Evolutionary conservation across 1,140 invertebrate genomes (phyloP).

Genomic region (Alviniconcha marisindica): DNA sequence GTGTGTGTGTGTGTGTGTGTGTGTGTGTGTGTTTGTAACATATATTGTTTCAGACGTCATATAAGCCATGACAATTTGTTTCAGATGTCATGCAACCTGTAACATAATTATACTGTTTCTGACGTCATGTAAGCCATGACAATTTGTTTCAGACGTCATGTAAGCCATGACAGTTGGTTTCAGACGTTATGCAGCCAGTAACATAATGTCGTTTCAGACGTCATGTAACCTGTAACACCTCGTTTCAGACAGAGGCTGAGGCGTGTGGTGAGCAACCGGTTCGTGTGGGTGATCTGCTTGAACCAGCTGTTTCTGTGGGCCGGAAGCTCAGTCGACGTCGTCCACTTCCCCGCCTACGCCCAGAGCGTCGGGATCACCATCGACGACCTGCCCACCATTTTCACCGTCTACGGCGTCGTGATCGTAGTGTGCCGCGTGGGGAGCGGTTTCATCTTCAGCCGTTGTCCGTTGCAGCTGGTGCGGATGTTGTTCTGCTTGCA

Average conservation of each 20-base stretch:
- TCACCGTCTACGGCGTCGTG: not conserved
- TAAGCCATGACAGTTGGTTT: no score
- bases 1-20: no score
- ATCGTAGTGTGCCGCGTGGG: not conserved
- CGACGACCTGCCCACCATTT: not conserved
- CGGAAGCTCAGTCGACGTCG: not conserved
- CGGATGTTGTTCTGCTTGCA: not conserved
- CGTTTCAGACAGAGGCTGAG: not conserved
- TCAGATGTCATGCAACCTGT: no score
- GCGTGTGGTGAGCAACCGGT: not conserved
- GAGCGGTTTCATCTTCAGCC: not conserved
- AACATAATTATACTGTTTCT: no score
- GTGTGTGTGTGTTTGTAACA: no score
- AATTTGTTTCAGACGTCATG: no score
- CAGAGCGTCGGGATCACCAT: not conserved
- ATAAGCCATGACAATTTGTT: no score
- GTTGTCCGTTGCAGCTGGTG: not conserved
- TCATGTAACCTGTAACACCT: no score
- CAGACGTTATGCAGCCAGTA: no score
- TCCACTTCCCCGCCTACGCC: constrained; percentile 5
- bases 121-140: no score
- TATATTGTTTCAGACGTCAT: no score
- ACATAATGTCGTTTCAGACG: no score
- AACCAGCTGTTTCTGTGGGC: not conserved
- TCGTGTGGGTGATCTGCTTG: not conserved